Percentiles rank a stretch among this genome's conserved stretches.
Evolutionary conservation across 2,113 vertebrate genomes (phyloP).

Genomic region (Corapipo altera): DNA sequence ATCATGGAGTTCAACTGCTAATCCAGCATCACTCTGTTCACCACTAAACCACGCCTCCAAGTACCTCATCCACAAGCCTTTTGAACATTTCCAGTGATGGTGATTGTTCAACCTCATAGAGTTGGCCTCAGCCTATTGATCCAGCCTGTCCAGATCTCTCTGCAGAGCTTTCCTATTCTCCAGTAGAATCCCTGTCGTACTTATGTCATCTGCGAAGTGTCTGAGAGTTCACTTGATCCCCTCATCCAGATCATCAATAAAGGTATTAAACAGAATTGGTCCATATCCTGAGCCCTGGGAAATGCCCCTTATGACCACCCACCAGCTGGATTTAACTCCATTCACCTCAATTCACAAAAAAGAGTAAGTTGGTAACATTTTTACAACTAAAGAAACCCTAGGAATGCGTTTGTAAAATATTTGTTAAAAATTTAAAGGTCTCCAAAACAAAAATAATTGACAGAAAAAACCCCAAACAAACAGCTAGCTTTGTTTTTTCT

Average conservation of each 20-base stretch:
- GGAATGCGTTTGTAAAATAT: not conserved
- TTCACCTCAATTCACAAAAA: not conserved
- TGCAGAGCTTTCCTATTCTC: not conserved
- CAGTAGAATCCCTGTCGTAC: not conserved
- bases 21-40: not conserved
- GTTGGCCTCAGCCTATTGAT: rapidly evolving
- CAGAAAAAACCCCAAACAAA: not conserved
- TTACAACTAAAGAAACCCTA: not conserved
- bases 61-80: not conserved
- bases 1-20: not conserved
- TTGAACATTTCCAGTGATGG: not conserved
- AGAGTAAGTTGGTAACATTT: not conserved
- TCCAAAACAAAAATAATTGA: not conserved
- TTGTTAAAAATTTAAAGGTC: not conserved
- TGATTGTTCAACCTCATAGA: not conserved
- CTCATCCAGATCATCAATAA: not conserved
- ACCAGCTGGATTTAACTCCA: not conserved
- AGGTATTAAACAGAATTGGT: not conserved
- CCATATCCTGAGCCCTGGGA: not conserved
- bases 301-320: not conserved
- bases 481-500: rapidly evolving
- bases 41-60: not conserved
- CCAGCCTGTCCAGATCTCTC: not conserved
- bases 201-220: not conserved
- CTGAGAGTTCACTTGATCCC: not conserved